Conservation (phyloP, 2,797 vertebrate species). For the Hoplostethus mediterraneus region DNA sequence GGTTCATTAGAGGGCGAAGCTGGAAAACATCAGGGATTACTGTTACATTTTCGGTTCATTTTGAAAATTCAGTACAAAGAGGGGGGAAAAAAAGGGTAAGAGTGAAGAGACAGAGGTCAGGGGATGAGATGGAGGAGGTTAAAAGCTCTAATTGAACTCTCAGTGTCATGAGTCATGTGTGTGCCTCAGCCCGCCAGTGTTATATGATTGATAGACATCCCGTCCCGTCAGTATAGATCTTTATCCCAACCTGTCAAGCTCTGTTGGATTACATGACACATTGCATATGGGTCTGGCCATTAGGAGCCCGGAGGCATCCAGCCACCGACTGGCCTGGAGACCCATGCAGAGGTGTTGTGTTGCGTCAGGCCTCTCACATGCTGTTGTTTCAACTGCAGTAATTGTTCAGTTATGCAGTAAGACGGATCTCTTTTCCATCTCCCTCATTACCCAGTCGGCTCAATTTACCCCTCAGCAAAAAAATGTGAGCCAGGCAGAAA, state of each 20-base stretch:
- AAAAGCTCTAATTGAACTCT: not conserved
- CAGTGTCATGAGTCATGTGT: slow-evolving; percentile 3
- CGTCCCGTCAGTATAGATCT: slow-evolving; percentile 37
- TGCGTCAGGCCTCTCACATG: slow-evolving; percentile 17
- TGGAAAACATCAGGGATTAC: slow-evolving; percentile 33
- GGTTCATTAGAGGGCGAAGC: slow-evolving; percentile 54
- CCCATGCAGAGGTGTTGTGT: slow-evolving; percentile 22
- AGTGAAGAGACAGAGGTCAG: not conserved
- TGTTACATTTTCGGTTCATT: slow-evolving; percentile 33
- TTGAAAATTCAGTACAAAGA: slow-evolving; percentile 13
- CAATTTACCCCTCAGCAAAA: slow-evolving; percentile 51
- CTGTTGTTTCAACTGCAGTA: slow-evolving; percentile 46
- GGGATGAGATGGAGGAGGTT: slow-evolving; percentile 1
- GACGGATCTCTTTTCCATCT: slow-evolving; percentile 37
- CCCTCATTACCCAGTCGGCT: slow-evolving; percentile 48
- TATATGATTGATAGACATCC: slow-evolving; percentile 42
- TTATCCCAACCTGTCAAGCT: slow-evolving; percentile 19
- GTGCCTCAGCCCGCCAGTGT: not conserved
- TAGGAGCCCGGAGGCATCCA: slow-evolving; percentile 24
- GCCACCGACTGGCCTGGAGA: slow-evolving; percentile 27
- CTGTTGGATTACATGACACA: slow-evolving; percentile 31
- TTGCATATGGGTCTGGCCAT: slow-evolving; percentile 39
- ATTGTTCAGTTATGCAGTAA: slow-evolving; percentile 65
- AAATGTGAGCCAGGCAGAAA: slow-evolving; percentile 22
- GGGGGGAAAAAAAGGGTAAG: not conserved